These are phyloP conservation scores for Cacatua alba DNA, from an alignment of 2,113 vertebrate species.

Conservation along the genomic window DNA sequence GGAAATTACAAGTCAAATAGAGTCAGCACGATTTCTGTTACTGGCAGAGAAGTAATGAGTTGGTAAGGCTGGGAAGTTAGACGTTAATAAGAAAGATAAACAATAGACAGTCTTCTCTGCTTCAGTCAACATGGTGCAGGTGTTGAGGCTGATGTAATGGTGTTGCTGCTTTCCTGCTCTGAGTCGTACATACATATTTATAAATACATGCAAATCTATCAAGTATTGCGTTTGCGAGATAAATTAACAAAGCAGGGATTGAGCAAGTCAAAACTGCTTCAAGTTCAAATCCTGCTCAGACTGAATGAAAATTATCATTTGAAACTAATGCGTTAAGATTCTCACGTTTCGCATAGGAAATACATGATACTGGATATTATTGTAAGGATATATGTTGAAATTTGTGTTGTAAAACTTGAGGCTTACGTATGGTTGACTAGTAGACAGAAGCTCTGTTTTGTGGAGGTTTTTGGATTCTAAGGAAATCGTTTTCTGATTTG, in stretches of 20 bases:
- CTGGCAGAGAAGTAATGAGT: neutral
- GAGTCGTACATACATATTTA: constrained; percentile 26
- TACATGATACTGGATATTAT: neutral
- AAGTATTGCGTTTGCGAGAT: neutral
- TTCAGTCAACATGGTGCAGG: constrained; percentile 21
- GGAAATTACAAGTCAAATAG: neutral
- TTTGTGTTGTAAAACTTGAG: neutral
- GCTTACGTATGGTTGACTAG: neutral
- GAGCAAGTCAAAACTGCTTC: neutral
- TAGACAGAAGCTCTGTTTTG: constrained; percentile 12
- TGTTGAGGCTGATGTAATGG: constrained; percentile 50
- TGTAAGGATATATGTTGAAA: neutral
- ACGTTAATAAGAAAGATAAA: neutral
- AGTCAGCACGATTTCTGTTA: neutral
- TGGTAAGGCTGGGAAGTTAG: neutral
- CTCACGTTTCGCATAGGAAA: neutral
- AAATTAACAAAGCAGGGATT: neutral
- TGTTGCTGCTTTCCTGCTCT: neutral
- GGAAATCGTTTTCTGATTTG: constrained; percentile 38
- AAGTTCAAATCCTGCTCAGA: neutral
- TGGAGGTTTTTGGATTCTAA: neutral
- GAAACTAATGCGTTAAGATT: neutral
- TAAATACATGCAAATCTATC: constrained; percentile 32
- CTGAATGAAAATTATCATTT: neutral
- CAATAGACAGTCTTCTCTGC: neutral